Percentiles rank a stretch among this genome's conserved stretches.
phyloP scores from a whole-genome alignment of 2,888 invertebrate genomes.

The Mactromeris polynyma region DNA sequence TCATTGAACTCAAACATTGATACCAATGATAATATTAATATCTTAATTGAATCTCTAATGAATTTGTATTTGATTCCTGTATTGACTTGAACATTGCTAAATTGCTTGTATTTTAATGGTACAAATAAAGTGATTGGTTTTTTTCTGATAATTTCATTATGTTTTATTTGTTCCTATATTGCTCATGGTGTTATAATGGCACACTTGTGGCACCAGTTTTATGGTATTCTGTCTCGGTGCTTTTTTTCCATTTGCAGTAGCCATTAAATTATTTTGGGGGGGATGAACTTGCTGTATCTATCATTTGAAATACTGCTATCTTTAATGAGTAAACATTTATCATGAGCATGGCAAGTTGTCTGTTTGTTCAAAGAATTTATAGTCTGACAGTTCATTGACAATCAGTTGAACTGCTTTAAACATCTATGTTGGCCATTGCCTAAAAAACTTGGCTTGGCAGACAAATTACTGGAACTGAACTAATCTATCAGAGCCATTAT shows the following conservation, averaged over 20 bases:
- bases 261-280: conserved; percentile 4
- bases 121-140: background rate
- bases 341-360: background rate
- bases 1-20: background rate
- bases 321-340: background rate
- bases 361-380: background rate
- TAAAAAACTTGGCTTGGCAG: no score
- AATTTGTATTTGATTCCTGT: background rate
- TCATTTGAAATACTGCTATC: background rate
- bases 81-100: background rate
- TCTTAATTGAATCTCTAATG: background rate
- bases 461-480: no score
- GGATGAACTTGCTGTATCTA: background rate
- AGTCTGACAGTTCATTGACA: background rate
- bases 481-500: no score
- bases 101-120: background rate
- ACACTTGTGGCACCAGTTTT: background rate
- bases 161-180: background rate
- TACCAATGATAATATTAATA: background rate
- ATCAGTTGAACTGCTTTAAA: background rate
- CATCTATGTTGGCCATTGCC: background rate
- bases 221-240: background rate
- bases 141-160: background rate
- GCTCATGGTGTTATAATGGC: background rate
- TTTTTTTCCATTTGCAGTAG: background rate